Percentiles rank a stretch among this genome's conserved stretches.
phyloP scores from a whole-genome alignment of 2,113 vertebrate species.

The Oryzias curvinotus region DNA sequence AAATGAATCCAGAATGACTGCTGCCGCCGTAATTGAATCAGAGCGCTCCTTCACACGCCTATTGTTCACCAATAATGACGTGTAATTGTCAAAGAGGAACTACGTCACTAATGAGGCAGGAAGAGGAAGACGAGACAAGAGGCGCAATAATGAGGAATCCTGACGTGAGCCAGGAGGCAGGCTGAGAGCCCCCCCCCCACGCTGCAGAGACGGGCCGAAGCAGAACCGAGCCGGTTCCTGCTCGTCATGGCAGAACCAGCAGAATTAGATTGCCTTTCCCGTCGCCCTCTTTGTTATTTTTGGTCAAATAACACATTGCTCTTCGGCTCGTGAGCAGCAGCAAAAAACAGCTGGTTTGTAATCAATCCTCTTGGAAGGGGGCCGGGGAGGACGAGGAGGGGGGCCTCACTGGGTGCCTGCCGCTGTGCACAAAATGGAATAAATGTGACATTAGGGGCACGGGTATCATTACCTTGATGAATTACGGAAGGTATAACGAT shows the following conservation, averaged over 20 bases:
- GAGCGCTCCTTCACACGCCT: conserved; percentile 30
- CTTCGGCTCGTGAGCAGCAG: conserved; percentile 68
- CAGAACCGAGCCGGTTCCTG: conserved; percentile 68
- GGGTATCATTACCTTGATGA: conserved; percentile 89
- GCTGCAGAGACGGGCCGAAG: conserved; percentile 43
- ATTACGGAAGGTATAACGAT: conserved; percentile 85
- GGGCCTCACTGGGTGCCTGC: conserved; percentile 71
- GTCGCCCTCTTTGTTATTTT: conserved; percentile 76
- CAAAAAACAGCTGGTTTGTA: conserved; percentile 75
- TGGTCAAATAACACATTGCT: conserved; percentile 78
- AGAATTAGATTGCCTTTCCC: conserved; percentile 74
- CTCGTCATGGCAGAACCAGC: conserved; percentile 66
- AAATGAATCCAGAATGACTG: conserved; percentile 51
- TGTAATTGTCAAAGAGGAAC: conserved; percentile 66
- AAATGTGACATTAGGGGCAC: conserved; percentile 85
- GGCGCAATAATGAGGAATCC: conserved; percentile 59
- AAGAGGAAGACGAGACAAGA: conserved; percentile 21
- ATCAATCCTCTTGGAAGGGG: conserved; percentile 78
- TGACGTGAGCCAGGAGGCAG: conserved; percentile 47
- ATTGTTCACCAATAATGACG: conserved; percentile 52
- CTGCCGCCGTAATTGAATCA: conserved; percentile 60
- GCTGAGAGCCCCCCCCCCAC: conserved; percentile 21
- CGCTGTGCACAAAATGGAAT: conserved; percentile 76
- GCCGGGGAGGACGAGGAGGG: conserved; percentile 23
- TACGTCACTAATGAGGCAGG: conserved; percentile 54